phyloP scores from a whole-genome alignment of 2,797 vertebrate genomes.

The Coendou prehensilis region DNA sequence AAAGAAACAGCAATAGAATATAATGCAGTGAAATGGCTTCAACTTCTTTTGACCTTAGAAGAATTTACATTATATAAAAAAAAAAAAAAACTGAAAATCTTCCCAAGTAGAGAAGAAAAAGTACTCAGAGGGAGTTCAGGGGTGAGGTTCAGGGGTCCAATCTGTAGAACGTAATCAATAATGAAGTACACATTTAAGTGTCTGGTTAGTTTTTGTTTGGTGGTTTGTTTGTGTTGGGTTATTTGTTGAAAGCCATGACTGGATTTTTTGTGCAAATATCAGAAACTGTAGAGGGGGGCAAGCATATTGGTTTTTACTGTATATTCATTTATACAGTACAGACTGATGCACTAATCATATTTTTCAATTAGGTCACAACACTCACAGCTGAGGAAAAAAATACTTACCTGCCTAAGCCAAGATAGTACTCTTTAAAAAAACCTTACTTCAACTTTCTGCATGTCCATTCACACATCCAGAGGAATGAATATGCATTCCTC shows the following conservation, averaged over 20 bases:
- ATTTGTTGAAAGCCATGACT: background rate
- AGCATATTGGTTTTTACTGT: background rate
- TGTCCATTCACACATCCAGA: background rate
- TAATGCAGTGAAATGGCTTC: background rate
- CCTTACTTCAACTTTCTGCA: background rate
- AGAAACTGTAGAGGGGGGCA: background rate
- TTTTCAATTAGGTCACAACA: background rate
- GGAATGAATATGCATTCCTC: background rate
- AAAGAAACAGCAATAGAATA: background rate
- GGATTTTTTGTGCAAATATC: background rate
- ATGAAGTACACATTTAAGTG: slow-evolving; percentile 1
- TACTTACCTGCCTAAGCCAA: background rate
- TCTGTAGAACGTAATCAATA: background rate
- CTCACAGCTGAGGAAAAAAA: background rate
- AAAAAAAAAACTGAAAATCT: too few species aligned
- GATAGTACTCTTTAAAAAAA: background rate
- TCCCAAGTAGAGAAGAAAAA: background rate
- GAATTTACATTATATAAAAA: background rate
- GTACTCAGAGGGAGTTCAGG: background rate
- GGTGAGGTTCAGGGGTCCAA: background rate
- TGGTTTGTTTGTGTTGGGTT: background rate
- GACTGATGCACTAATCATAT: background rate
- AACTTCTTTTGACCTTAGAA: background rate
- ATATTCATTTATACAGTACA: background rate
- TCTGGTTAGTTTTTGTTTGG: background rate